These are phyloP conservation scores for Drosophila nannoptera DNA, from an alignment of 1,140 invertebrate genomes.

Conservation along the genomic window DNA sequence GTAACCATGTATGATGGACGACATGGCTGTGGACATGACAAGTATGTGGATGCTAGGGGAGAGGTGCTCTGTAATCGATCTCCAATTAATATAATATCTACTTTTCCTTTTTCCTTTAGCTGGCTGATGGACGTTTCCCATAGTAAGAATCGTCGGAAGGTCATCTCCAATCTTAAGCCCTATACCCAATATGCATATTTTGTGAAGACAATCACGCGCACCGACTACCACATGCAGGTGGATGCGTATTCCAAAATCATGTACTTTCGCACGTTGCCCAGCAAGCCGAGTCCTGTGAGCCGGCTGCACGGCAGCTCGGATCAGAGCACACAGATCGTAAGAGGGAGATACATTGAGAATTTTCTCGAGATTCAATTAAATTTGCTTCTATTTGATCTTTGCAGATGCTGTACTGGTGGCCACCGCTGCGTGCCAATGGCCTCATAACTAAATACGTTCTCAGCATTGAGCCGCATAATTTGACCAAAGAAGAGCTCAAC, in stretches of 20 bases:
- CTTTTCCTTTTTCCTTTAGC: constrained; percentile 43
- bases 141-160: constrained; percentile 69
- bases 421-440: constrained; percentile 64
- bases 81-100: neutral
- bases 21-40: constrained; percentile 88
- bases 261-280: constrained; percentile 87
- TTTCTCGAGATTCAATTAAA: neutral
- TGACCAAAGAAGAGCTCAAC: constrained; percentile 21
- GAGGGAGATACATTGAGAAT: constrained; percentile 1
- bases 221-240: constrained; percentile 83
- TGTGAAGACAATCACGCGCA: constrained; percentile 91
- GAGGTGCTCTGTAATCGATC: no score
- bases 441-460: constrained; percentile 56
- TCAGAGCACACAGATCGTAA: constrained; percentile 51
- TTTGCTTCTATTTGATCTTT: neutral
- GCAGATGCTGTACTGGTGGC: constrained; percentile 71
- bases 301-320: constrained; percentile 49
- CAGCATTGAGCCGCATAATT: constrained; percentile 42
- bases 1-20: constrained; percentile 88
- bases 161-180: constrained; percentile 86
- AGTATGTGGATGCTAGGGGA: constrained; percentile 33
- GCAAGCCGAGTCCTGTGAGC: constrained; percentile 54
- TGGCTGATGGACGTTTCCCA: constrained; percentile 77
- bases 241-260: constrained; percentile 86
- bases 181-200: constrained; percentile 94